A percentile compares a stretch with the other conserved stretches of the same genome.
Conservation (phyloP, 2,797 vertebrate genomes). For the Hyperoplus lanceolatus region DNA sequence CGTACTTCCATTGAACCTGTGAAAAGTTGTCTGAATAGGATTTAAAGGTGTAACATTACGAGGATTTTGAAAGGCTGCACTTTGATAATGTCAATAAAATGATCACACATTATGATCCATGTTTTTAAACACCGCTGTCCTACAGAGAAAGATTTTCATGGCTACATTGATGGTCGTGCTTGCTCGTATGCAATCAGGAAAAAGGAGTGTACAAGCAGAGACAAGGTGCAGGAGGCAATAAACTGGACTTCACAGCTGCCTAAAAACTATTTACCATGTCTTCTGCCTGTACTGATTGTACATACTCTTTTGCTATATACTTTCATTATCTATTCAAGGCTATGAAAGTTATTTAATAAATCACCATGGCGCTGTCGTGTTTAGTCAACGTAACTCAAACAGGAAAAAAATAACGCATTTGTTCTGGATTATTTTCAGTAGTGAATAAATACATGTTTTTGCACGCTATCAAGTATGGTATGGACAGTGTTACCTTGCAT, state of each 20-base stretch:
- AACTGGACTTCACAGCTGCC: not conserved
- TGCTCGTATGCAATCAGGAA: rapidly evolving
- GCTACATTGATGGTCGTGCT: not conserved
- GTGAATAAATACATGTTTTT: too few relatives aligned
- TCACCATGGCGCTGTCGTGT: too few relatives aligned
- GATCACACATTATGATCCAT: not conserved
- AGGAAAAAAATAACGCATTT: too few relatives aligned
- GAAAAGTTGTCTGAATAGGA: conserved; percentile 13
- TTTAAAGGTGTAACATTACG: conserved; percentile 10
- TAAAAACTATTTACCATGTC: not conserved
- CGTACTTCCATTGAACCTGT: conserved; percentile 23
- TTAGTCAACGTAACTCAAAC: too few relatives aligned
- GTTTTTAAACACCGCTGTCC: not conserved
- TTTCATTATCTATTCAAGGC: too few relatives aligned
- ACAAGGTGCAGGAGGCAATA: not conserved
- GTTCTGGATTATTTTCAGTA: too few relatives aligned
- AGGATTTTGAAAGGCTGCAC: not conserved
- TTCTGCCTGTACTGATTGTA: not conserved
- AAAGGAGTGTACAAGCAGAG: not conserved
- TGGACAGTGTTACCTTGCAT: too few relatives aligned
- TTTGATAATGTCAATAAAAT: not conserved
- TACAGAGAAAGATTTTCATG: not conserved
- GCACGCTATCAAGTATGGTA: too few relatives aligned
- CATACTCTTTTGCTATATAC: not conserved
- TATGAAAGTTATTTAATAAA: too few relatives aligned